A percentile compares a stretch with the other conserved stretches of the same genome.
These are phyloP conservation scores for Perognathus longimembris DNA, from an alignment of 2,113 vertebrate genomes.

Conservation along the genomic window DNA sequence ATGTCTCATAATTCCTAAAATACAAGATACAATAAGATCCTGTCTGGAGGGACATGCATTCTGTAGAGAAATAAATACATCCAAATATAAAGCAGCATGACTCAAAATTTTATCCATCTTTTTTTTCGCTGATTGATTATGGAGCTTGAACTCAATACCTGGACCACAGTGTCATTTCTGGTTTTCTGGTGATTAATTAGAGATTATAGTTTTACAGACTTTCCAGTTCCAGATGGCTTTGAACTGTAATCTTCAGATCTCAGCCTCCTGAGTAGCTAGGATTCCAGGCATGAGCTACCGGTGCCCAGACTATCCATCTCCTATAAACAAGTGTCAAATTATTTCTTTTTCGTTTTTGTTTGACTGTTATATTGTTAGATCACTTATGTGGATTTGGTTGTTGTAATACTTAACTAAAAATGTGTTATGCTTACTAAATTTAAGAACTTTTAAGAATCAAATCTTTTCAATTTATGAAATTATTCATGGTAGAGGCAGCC, in stretches of 20 bases:
- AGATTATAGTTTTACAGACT: too few relatives aligned
- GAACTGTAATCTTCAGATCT: too few relatives aligned
- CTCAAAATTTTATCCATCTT: conserved; percentile 2
- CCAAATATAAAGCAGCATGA: conserved; percentile 17
- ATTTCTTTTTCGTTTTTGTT: conserved; percentile 46
- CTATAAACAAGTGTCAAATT: not conserved
- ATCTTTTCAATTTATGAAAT: conserved; percentile 58
- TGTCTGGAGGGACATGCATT: not conserved
- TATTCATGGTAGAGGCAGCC: conserved; percentile 64
- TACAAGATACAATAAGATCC: not conserved
- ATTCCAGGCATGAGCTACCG: too few relatives aligned
- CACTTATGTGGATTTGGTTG: conserved; percentile 18
- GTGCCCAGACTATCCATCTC: not conserved
- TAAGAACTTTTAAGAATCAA: conserved; percentile 34
- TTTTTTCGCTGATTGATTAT: too few relatives aligned
- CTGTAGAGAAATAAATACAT: conserved; percentile 22
- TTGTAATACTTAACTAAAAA: conserved; percentile 58
- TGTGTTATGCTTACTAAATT: conserved; percentile 37
- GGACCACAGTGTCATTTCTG: too few relatives aligned
- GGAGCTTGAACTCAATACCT: too few relatives aligned
- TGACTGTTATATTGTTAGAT: conserved; percentile 5
- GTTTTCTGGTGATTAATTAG: too few relatives aligned
- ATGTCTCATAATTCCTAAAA: conserved; percentile 38
- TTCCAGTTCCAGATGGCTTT: too few relatives aligned
- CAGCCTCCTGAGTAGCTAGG: too few relatives aligned